phyloP scores from a whole-genome alignment of 2,888 invertebrate species.

The Drosophila limbata region DNA sequence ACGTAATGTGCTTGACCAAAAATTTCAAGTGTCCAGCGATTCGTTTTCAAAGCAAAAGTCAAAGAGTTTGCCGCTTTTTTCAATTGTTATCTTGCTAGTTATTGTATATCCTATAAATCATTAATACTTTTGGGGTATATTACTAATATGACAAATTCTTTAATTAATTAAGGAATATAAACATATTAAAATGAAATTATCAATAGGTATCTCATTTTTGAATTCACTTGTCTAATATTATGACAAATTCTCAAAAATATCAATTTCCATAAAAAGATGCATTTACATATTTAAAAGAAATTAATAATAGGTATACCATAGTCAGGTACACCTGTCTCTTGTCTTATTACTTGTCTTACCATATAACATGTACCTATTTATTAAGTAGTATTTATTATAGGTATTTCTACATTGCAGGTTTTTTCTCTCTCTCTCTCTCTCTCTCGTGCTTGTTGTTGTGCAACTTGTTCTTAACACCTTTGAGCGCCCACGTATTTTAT shows the following conservation, averaged over 20 bases:
- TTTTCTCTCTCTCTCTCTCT: conserved; percentile 11
- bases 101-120: neutral
- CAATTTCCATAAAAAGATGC: no score
- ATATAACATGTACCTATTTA: conserved; percentile 34
- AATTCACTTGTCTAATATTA: neutral
- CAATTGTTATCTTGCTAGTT: conserved; percentile 19
- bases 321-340: conserved; percentile 9
- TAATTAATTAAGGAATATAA: no score
- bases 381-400: conserved; percentile 43
- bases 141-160: neutral
- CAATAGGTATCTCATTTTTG: conserved; percentile 21
- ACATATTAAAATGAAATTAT: neutral
- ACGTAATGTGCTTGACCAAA: conserved; percentile 72
- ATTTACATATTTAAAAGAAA: neutral
- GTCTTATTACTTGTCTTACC: conserved; percentile 6
- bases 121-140: neutral
- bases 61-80: conserved; percentile 61
- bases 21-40: conserved; percentile 65
- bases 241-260: no score
- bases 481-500: conserved; percentile 65
- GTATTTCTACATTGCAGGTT: conserved; percentile 46
- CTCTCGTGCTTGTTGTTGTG: conserved; percentile 37
- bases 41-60: conserved; percentile 67
- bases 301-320: conserved; percentile 9
- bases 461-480: conserved; percentile 79